phyloP scores from a whole-genome alignment of 1,140 invertebrate species.

The Drosophila watanabei region DNA sequence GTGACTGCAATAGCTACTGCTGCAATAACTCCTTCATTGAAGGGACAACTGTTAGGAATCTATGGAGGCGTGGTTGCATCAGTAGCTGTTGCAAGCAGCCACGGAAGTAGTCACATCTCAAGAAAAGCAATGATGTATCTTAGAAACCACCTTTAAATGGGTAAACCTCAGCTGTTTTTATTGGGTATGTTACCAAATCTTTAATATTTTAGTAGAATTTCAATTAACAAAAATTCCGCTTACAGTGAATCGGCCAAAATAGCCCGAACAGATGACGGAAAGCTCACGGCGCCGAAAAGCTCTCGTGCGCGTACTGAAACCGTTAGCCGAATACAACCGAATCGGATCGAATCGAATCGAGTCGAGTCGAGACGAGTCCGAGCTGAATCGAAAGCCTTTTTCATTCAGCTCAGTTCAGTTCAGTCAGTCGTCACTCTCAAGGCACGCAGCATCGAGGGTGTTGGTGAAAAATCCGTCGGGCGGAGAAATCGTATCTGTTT shows the following conservation, averaged over 20 bases:
- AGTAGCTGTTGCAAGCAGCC: neutral
- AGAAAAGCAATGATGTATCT: neutral
- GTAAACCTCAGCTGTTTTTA: neutral
- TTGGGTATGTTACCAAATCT: neutral
- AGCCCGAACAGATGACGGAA: slow-evolving; percentile 10
- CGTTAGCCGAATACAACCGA: slow-evolving; percentile 59
- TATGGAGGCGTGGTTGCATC: neutral
- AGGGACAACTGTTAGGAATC: neutral
- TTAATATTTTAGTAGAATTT: slow-evolving; percentile 1
- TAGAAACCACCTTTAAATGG: neutral
- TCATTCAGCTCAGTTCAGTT: slow-evolving; percentile 32
- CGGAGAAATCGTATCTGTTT: slow-evolving; percentile 19
- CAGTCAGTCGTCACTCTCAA: slow-evolving; percentile 67
- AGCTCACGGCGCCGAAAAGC: slow-evolving; percentile 49
- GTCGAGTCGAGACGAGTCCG: slow-evolving; percentile 1
- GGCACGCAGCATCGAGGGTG: slow-evolving; percentile 63
- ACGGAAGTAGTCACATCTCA: neutral
- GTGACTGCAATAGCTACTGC: neutral
- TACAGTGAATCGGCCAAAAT: slow-evolving; percentile 19
- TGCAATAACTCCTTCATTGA: neutral
- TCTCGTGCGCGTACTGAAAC: slow-evolving; percentile 66
- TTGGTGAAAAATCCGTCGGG: slow-evolving; percentile 56
- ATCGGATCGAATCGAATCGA: slow-evolving; percentile 29
- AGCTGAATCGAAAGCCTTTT: slow-evolving; percentile 60
- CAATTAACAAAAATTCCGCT: slow-evolving; percentile 9